Base-by-base conservation (phyloP, 2,113 vertebrate species). In the Oceanodroma tethys region DNA sequence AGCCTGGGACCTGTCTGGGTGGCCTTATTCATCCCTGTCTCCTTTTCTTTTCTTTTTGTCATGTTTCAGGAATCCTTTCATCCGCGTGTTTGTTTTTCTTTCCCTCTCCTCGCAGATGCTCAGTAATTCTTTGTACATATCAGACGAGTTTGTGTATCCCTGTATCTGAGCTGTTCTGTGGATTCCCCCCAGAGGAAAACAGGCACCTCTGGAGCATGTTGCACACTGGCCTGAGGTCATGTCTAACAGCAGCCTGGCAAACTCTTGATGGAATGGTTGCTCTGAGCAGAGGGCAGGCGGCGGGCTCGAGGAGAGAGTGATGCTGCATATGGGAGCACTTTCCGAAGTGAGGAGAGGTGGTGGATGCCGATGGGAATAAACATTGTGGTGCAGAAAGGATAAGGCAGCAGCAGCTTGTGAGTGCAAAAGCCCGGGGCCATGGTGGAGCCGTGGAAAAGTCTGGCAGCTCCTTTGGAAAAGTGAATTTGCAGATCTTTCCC, bases 61-160 rank as follows among this genome's bases (percentile, higher is more conserved):
- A 95, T 97, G 83, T 95, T 67, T 70, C 80, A 96, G 91, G 96
- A 97, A 97, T 97, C 89, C 96, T 97, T 97, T 96, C 86, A 97
- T 96, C 93, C 52, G 0, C 2, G 1, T 96, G 95, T 97, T 97
- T 97, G 95, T 97, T 97, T 97, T 94, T 96, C 89, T 97, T 97
- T 96, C 81, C 32, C 40, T 95, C 65, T 96, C 76, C 65, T 96
- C 84, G 91, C 96, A 96, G 94, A 97, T 96, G 95, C 94, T 94
- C 91, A 76, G 86, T 81, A 94, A 96, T 94, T 96, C 93, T 95
- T 96, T 96, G 95, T 96, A 94, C 52, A 25, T 21, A 89, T 94
- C 89, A 93, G 93, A 65, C 1, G 55, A 52, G 47, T 93, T 96
- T 96, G 81, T 91, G 73, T 96, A 81, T 96, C 89, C 81, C 83